Evolutionary conservation across 1,140 invertebrate genomes (phyloP), one percentile per base, ranked within the genome.

Genomic region (Reticulitermes speratus): DNA sequence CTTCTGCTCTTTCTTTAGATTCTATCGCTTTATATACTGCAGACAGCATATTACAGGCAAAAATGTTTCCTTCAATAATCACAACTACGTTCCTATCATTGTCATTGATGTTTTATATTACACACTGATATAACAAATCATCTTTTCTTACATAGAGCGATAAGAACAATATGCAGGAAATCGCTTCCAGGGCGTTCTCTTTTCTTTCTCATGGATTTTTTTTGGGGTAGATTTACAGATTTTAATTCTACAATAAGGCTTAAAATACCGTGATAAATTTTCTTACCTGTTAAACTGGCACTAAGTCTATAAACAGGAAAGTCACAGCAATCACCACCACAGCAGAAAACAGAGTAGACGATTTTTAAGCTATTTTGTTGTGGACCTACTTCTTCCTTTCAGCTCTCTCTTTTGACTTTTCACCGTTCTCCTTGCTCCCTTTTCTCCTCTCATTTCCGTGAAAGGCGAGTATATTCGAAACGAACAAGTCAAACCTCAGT

Each of bases 341-440:
- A 65, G 83, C 81, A 87, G 84, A 88, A 88, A 88, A 87, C 87
- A 88, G 86, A 87, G 87, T 87, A 87, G 87, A 88, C 85, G 87
- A 87, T 87, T 87, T 87, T 92, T 92, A 92, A 92, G 91, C 92
- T 91, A 92, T 92, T 92, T 92, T 92, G 91, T 92, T 92, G 91
- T 92, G 91, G 90, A 92, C 91, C 91, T 91, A 91, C 91, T 92
- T 91, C 91, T 91, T 91, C 89, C 85, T 87, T 44, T 86, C 85
- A 86, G 85, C 87, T 89, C 88, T 89, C 88, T 89, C 88, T 88
- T 88, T 88, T 86, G 88, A 88, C 88, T 88, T 88, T 89, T 88
- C 88, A 88, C 84, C 85, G 83, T 88, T 87, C 87, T 87, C 86
- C 89, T 91, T 91, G 90, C 90, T 88, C 88, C 89, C 87, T 86